phyloP scores from a whole-genome alignment of 2,888 invertebrate species.

The Melanophora roralis region DNA sequence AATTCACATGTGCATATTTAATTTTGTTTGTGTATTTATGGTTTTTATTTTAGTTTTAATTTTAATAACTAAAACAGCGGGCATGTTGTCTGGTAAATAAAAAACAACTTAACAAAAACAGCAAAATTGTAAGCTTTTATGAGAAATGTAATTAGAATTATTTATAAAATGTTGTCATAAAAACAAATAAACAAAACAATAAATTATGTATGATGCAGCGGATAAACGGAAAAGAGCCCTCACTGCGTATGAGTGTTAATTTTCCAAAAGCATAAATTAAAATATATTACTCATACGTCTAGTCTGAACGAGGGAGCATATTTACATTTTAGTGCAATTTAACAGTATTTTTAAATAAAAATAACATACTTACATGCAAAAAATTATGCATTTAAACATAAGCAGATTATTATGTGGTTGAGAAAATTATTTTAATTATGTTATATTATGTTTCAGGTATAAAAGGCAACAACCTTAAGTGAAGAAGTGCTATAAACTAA shows the following conservation, averaged over 20 bases:
- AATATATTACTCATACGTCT: constrained; percentile 49
- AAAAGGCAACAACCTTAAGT: too few species aligned
- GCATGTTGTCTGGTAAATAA: constrained; percentile 19
- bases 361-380: too few species aligned
- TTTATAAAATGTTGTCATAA: constrained; percentile 31
- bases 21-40: not conserved
- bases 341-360: not conserved
- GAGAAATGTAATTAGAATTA: constrained; percentile 41
- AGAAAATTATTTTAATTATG: not conserved
- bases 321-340: not conserved
- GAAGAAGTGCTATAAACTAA: not conserved
- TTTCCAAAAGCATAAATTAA: constrained; percentile 6
- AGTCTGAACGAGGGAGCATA: too few species aligned
- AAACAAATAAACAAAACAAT: constrained; percentile 32
- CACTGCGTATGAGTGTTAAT: constrained; percentile 51
- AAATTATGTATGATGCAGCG: constrained; percentile 45
- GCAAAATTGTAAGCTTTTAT: constrained; percentile 38
- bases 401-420: constrained; percentile 19
- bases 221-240: constrained; percentile 2
- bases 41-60: constrained; percentile 11
- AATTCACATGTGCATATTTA: not conserved
- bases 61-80: constrained; percentile 54
- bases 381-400: constrained; percentile 10
- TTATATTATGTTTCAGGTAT: not conserved
- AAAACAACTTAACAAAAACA: constrained; percentile 13